These are phyloP conservation scores for Acanthis flammea DNA, from an alignment of 2,797 vertebrate genomes.

Conservation along the genomic window DNA sequence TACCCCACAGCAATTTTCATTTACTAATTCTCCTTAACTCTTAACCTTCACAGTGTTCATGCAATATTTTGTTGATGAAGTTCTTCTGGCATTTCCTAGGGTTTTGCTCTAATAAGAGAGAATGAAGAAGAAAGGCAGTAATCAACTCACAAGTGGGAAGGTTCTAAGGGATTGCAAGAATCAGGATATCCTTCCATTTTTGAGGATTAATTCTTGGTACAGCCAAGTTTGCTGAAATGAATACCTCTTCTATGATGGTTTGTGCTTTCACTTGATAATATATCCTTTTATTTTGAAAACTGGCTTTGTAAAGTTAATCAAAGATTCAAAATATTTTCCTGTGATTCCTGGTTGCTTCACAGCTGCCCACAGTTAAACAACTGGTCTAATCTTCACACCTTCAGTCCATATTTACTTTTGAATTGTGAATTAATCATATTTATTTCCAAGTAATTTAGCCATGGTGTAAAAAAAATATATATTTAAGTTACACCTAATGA, in stretches of 20 bases:
- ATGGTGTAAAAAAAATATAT: background rate
- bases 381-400: background rate
- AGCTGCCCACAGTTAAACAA: background rate
- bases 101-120: background rate
- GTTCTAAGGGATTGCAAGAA: background rate
- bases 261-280: background rate
- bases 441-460: background rate
- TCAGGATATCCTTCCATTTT: background rate
- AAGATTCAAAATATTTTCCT: background rate
- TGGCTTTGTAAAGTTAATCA: background rate
- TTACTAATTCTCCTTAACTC: background rate
- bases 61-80: background rate
- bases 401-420: background rate
- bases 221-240: background rate
- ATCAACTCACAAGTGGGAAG: background rate
- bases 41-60: background rate
- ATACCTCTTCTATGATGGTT: background rate
- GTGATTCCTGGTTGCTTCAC: background rate
- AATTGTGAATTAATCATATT: background rate
- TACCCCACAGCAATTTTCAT: background rate
- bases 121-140: background rate
- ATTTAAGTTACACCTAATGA: background rate
- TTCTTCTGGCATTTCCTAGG: background rate
- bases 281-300: background rate
- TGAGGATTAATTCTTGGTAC: background rate